Base-by-base conservation (phyloP, 2,113 vertebrate genomes). In the Microtus montanus region DNA sequence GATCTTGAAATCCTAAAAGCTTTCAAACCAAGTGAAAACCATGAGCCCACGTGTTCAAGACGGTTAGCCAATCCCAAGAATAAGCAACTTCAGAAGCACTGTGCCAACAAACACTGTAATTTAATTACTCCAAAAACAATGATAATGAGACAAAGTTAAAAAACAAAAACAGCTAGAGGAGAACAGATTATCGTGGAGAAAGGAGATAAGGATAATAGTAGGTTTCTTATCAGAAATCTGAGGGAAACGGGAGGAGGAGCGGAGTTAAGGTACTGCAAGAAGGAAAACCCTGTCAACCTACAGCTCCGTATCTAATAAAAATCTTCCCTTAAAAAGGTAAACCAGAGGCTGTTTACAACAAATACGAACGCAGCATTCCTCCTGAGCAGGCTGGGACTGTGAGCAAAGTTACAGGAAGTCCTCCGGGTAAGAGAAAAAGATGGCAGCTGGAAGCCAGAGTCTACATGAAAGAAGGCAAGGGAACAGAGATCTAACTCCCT, bases 151-250 rank as follows among this genome's bases (percentile, higher is more conserved):
- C 54, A 84, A 33, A 11, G 61, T 30, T 83, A 17, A 44, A 95
- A 93, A 82, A 93, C 75, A 88, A 92, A 94, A 79, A 38, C 82
- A 90, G 35, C 30, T 58, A 70, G 63, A 91, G 83, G 24, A 11
- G 63, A 63, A 91, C 80, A 84, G 87, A 47, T 54, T 11, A 71
- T 64, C 54, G 52, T 33, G 30, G 63, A 58, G n/a, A 93, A 85
- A 80, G 58, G 20, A 91, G 38, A 85, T 35, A 86, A 94, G 47
- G 64, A 75, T 86, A 88, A 96, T 24, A 80, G 19, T 49, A 89
- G 64, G 52, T 38, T 90, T 87, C 41, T 95, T 87, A 74, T 92
- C 68, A 54, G 79, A 75, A 5, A 38, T 28, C 85, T 26, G 41
- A 73, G 35, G 91, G 91, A 63, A 89, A 13, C 52, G 10, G 70